phyloP scores from a whole-genome alignment of 2,888 invertebrate genomes.

The Pyralis farinalis region DNA sequence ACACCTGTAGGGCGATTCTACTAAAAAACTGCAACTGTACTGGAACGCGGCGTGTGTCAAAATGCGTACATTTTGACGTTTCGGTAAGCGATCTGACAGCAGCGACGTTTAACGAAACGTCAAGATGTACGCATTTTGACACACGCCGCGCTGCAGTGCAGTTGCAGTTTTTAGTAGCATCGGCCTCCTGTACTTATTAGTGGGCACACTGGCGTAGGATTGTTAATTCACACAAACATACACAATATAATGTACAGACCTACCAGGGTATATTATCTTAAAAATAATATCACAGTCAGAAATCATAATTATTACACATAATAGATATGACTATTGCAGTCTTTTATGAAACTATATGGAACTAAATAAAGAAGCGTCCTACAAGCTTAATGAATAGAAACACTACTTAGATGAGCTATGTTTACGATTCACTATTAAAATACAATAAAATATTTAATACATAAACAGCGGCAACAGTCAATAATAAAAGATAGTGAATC shows the following conservation, averaged over 20 bases:
- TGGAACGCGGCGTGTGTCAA: too few relatives aligned
- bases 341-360: slow-evolving; percentile 42
- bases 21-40: too few relatives aligned
- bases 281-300: slow-evolving; percentile 73
- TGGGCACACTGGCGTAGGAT: slow-evolving; percentile 29
- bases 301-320: slow-evolving; percentile 36
- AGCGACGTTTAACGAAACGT: too few relatives aligned
- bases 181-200: slow-evolving; percentile 25
- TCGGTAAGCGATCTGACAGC: too few relatives aligned
- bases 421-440: slow-evolving; percentile 33
- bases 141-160: too few relatives aligned
- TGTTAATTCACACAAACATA: slow-evolving; percentile 36
- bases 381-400: slow-evolving; percentile 40
- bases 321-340: slow-evolving; percentile 57
- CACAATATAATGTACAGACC: slow-evolving; percentile 30
- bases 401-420: slow-evolving; percentile 24
- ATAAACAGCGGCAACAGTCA: too few relatives aligned
- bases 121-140: too few relatives aligned
- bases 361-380: slow-evolving; percentile 38
- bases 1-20: too few relatives aligned
- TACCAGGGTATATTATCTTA: slow-evolving; percentile 35
- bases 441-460: slow-evolving; percentile 20
- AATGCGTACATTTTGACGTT: too few relatives aligned
- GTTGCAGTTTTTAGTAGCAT: too few relatives aligned
- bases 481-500: slow-evolving; percentile 27